phyloP scores from a whole-genome alignment of 2,888 invertebrate species.

The Dynastes hyllus region DNA sequence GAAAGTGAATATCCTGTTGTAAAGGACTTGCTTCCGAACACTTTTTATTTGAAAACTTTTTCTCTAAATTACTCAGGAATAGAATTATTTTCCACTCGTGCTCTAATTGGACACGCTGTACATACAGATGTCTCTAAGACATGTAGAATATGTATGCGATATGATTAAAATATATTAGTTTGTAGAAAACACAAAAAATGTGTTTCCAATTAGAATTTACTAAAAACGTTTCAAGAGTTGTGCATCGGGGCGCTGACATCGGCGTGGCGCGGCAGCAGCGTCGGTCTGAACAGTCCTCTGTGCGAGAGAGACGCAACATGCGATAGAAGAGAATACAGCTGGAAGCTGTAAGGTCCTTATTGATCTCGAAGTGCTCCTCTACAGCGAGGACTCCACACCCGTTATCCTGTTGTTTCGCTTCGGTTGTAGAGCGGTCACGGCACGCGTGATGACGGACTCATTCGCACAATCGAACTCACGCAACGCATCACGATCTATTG shows the following conservation, averaged over 20 bases:
- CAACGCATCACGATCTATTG: conserved; percentile 1
- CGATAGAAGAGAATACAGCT: conserved; percentile 55
- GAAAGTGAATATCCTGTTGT: too few species aligned
- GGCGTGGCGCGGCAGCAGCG: not conserved
- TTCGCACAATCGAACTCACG: conserved; percentile 50
- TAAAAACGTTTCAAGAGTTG: conserved; percentile 8
- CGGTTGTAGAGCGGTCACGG: conserved; percentile 58
- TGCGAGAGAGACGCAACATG: conserved; percentile 37
- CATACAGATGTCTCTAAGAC: too few species aligned
- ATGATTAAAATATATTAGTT: too few species aligned
- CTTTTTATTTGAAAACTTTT: too few species aligned
- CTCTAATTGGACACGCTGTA: too few species aligned
- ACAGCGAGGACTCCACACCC: conserved; percentile 65
- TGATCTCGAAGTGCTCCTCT: conserved; percentile 66
- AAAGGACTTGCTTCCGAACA: too few species aligned
- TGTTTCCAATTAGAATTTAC: too few species aligned
- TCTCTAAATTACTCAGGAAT: too few species aligned
- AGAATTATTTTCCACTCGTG: too few species aligned
- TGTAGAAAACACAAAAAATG: too few species aligned
- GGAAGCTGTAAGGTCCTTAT: conserved; percentile 68
- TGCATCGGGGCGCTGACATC: conserved; percentile 25
- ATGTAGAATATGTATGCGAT: too few species aligned
- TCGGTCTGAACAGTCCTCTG: not conserved
- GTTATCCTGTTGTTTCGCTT: conserved; percentile 59
- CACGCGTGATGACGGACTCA: conserved; percentile 53